Evolutionary conservation across 2,888 invertebrate species (phyloP).

Genomic region (Xestia sexstrigata): DNA sequence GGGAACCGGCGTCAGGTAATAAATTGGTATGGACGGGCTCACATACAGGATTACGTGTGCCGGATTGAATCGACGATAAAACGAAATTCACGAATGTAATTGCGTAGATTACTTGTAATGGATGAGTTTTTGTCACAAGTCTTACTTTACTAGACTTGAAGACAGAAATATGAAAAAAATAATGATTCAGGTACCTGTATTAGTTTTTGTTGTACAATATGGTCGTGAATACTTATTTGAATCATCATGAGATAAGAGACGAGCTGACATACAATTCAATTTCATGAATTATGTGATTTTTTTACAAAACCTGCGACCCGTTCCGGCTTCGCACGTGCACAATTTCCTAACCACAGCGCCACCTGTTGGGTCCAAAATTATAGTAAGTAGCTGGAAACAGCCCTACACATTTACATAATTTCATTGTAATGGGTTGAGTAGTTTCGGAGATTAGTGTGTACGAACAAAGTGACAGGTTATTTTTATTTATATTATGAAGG

Average conservation of each 20-base stretch:
- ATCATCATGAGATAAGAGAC: neutral
- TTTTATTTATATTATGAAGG: neutral
- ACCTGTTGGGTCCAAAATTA: neutral
- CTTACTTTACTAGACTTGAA: neutral
- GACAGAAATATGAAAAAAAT: neutral
- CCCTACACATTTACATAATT: neutral
- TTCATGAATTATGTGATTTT: neutral
- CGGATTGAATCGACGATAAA: conserved; percentile 35
- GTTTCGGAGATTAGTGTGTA: neutral
- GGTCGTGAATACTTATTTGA: neutral
- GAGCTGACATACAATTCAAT: neutral
- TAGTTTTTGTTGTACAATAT: neutral
- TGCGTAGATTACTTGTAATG: conserved; percentile 25
- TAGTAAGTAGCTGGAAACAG: no score
- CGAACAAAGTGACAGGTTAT: neutral
- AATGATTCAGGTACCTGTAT: neutral
- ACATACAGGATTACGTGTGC: conserved; percentile 37
- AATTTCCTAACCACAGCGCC: neutral
- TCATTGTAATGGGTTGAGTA: neutral
- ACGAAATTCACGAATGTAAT: conserved; percentile 39
- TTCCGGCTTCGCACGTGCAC: neutral
- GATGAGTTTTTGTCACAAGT: neutral
- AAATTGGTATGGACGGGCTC: conserved; percentile 52
- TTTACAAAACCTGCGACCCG: neutral
- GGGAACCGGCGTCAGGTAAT: conserved; percentile 35